phyloP scores from a whole-genome alignment of 2,888 invertebrate genomes.

The Dynastes maya region DNA sequence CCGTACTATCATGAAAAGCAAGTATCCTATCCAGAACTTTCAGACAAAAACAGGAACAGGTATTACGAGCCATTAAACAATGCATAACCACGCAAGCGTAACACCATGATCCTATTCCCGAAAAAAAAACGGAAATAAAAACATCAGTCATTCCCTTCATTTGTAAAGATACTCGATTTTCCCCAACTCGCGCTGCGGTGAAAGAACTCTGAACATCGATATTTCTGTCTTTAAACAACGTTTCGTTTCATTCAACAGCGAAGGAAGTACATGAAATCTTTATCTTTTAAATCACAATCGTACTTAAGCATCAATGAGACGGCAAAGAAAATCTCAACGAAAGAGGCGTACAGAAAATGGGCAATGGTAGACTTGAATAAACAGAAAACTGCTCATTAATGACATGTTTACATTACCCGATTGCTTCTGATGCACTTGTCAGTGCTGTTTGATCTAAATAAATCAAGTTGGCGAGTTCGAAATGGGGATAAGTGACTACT shows the following conservation, averaged over 20 bases:
- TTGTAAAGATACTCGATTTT: background rate
- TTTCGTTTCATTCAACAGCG: background rate
- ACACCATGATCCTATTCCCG: background rate
- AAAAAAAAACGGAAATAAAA: constrained; percentile 3
- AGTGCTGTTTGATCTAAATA: constrained; percentile 16
- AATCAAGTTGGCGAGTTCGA: constrained; percentile 25
- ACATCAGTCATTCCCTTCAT: background rate
- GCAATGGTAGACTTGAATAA: background rate
- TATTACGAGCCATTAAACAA: background rate
- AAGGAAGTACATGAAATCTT: background rate
- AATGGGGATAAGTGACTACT: background rate
- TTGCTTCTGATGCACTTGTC: constrained; percentile 22
- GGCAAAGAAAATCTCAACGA: background rate
- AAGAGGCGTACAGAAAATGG: background rate
- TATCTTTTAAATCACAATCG: background rate
- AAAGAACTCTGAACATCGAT: background rate
- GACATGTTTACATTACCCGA: constrained; percentile 22
- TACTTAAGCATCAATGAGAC: background rate
- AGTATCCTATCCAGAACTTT: background rate
- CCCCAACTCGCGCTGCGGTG: background rate
- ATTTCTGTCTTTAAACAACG: background rate
- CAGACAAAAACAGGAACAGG: constrained; percentile 13
- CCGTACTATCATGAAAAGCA: too few species aligned
- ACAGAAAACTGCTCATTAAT: constrained; percentile 20
- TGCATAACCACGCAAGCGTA: background rate